Conservation (phyloP, 2,888 invertebrate species). For the Cephus sareptanus region DNA sequence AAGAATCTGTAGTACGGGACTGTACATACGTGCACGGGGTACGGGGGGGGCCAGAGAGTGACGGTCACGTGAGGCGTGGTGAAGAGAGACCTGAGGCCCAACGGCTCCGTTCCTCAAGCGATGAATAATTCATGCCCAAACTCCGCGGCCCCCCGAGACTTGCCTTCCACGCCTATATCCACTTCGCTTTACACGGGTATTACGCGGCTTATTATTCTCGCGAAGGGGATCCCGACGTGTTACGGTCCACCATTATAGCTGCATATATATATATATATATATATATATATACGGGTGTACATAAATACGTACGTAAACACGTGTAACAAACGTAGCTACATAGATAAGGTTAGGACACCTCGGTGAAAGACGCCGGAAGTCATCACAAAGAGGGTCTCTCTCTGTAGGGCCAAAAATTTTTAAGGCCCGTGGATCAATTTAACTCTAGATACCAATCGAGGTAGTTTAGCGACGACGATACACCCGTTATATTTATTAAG, state of each 20-base stretch:
- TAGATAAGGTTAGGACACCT: neutral
- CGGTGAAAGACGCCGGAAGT: neutral
- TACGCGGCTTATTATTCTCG: constrained; percentile 31
- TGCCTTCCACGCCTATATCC: constrained; percentile 32
- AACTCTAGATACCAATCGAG: neutral
- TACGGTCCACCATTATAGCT: neutral
- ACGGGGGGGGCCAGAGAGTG: constrained; percentile 24
- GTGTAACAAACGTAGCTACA: neutral
- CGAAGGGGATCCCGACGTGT: neutral
- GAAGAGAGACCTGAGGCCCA: constrained; percentile 44
- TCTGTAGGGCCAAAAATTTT: neutral
- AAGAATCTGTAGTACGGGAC: constrained; percentile 8
- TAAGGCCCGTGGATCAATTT: neutral
- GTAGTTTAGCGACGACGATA: too few species aligned
- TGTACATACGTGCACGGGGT: constrained; percentile 32
- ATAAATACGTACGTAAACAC: neutral
- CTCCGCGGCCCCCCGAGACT: constrained; percentile 22
- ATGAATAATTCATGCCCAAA: constrained; percentile 60
- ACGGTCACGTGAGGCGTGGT: constrained; percentile 53
- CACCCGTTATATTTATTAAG: too few species aligned
- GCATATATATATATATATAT: neutral
- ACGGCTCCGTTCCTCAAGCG: constrained; percentile 44
- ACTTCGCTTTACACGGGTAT: constrained; percentile 34
- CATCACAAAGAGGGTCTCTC: neutral
- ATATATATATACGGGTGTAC: too few species aligned